Base-by-base conservation (phyloP, 1,140 invertebrate genomes). In the Caenorhabditis inopinata region DNA sequence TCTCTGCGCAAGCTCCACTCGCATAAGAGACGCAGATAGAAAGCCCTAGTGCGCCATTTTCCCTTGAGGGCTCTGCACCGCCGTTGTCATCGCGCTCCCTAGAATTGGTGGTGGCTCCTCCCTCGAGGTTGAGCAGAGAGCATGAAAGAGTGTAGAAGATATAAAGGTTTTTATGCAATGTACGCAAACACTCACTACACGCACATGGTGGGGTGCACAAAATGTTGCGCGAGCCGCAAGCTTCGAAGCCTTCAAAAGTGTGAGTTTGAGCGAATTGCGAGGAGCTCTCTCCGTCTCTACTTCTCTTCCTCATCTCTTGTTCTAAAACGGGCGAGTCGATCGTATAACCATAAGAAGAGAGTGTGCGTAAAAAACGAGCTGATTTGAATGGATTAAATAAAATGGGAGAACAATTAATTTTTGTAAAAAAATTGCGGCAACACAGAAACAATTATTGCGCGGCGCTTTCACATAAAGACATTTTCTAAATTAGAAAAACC, bases 21-120 rank as follows among this genome's bases (percentile, higher is more conserved):
- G 32, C n/a, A 16, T 3, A 32, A 58, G 51, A 58, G 51, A 58
- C 51, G 51, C 51, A 58, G 51, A 58, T 32, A 58, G 35, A 3
- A 9, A 32, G 51, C 16, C 58, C 32, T 38, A 38, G 58, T 68
- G 58, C 58, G 58, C 58, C 58, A 68, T 68, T 68, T 21, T 68
- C 58, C 58, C 58, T 68, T 38, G 58, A 68, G 58, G 58, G 32
- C 58, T 68, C 58, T 68, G 58, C 27, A 32, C 32, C 32, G 58
- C 38, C 58, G 58, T 68, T 68, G 58, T 68, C 58, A 68, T 68
- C 58, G 58, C 58, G 58, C 58, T 68, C 58, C 35, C 58, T 68
- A 68, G 58, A 68, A 68, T 68, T 68, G 58, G 58, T 68, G 58
- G 58, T 68, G 32, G 58, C 58, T 68, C 58, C 32, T 68, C 32